Base-by-base conservation (phyloP, 1,140 invertebrate genomes). In the Uloborus diversus region DNA sequence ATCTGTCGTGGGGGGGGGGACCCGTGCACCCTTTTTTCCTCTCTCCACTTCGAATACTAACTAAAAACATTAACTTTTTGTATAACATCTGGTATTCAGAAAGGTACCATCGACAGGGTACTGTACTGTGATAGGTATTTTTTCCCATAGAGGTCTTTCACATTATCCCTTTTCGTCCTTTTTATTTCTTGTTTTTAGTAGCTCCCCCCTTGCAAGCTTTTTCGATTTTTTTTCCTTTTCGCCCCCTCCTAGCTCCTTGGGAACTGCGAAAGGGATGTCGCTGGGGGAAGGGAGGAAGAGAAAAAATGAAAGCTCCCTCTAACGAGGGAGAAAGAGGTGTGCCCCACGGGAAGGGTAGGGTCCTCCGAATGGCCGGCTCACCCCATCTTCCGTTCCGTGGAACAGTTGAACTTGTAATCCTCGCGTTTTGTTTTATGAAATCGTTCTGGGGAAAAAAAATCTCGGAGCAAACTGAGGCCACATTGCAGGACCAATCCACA, bases 91-190 rank as follows among this genome's bases (percentile, higher is more conserved):
- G 68, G 68, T 59, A 5, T 27, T 27, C 25, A 9, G 62, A 14
- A n/a, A n/a, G 7, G 62, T 65, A 47, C 42, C 20, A 4, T 17
- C 59, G n/a, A 17, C 59, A 17, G 9, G 30, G 27, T 68, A 49
- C 64, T 28, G 37, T 49, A 49, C 14, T 14, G 57, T 25, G 32
- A 32, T n/a, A 32, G 14, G 65, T 11, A 51, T 51, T 62, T 79
- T 79, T 66, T 69, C 78, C 78, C 66, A 70, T 28, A 49, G 35
- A 79, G 78, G 65, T 70, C 66, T 78, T 51, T 65, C 70, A 53
- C 64, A 49, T 68, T 70, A 53, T 28, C 64, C 47, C 64, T 80
- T 70, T 66, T 68, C 33, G 61, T 51, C 66, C 42, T 33, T 20
- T 61, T 75, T 37, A 25, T 70, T 56, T 37, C 53, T 53, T 49